Conservation (phyloP, 2,113 vertebrate genomes). For the Cinclus cinclus region DNA sequence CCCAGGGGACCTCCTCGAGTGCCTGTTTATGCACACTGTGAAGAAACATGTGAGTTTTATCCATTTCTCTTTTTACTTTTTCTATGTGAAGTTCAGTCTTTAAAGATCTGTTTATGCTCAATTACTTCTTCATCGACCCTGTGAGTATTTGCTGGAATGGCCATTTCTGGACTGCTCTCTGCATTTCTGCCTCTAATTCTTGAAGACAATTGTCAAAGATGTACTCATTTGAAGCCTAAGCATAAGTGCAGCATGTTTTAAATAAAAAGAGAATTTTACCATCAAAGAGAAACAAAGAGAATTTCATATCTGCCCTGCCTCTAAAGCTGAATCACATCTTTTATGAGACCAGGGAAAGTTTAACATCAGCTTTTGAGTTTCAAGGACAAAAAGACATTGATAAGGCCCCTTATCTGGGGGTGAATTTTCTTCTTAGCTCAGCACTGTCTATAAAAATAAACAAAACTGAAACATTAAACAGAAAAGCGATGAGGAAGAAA, state of each 20-base stretch:
- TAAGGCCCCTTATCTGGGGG: background rate
- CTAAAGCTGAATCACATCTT: background rate
- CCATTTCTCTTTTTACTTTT: background rate
- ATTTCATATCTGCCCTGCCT: background rate
- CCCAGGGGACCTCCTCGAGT: background rate
- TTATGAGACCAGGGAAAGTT: background rate
- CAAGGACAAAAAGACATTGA: conserved; percentile 29
- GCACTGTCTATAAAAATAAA: conserved; percentile 10
- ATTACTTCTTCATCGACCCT: background rate
- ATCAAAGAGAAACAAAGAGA: conserved; percentile 45
- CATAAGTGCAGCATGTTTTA: background rate
- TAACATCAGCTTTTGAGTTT: background rate
- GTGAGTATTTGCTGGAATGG: background rate
- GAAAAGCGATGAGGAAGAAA: conserved; percentile 10
- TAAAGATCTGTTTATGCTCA: background rate
- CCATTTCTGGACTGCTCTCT: background rate
- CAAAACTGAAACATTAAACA: background rate
- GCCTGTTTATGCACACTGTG: background rate
- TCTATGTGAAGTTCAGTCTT: background rate
- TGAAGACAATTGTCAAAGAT: background rate
- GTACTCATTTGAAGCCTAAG: background rate
- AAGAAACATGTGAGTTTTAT: background rate
- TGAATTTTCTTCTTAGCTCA: conserved; percentile 2
- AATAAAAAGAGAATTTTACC: conserved; percentile 22
- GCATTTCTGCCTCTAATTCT: background rate